Conservation (phyloP, 2,113 vertebrate genomes). For the Synodontis membranacea region DNA sequence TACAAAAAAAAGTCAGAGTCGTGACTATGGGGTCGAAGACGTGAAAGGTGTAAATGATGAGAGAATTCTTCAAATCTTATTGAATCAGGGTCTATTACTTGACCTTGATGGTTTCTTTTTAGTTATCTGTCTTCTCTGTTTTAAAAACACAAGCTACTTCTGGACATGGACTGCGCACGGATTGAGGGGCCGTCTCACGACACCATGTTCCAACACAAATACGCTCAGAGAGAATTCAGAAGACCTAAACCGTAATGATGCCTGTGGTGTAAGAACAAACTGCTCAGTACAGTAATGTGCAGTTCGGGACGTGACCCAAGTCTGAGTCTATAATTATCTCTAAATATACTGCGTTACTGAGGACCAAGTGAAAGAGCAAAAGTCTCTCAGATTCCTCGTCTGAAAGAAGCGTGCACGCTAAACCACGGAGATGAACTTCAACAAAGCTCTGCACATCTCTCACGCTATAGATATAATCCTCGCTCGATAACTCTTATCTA, state of each 20-base stretch:
- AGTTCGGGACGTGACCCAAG: neutral
- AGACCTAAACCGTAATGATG: neutral
- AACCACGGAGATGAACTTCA: neutral
- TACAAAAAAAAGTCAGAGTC: slow-evolving; percentile 56
- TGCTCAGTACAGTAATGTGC: neutral
- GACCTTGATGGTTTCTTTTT: neutral
- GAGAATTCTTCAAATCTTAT: too few relatives aligned
- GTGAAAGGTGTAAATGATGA: neutral
- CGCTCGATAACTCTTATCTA: neutral
- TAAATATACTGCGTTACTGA: too few relatives aligned
- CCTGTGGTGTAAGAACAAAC: neutral
- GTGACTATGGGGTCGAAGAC: neutral
- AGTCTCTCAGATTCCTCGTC: neutral
- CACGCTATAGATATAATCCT: neutral
- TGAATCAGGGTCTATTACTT: too few relatives aligned
- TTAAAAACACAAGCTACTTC: neutral
- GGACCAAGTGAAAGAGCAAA: neutral
- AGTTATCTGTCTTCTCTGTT: neutral
- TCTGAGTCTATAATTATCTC: neutral
- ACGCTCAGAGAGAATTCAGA: neutral
- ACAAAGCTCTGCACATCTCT: neutral
- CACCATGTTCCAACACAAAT: neutral
- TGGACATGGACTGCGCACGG: too few relatives aligned
- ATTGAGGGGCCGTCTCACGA: too few relatives aligned
- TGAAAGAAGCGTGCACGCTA: too few relatives aligned